These are phyloP conservation scores for Protophormia terraenovae DNA, from an alignment of 2,888 invertebrate genomes.

Conservation along the genomic window DNA sequence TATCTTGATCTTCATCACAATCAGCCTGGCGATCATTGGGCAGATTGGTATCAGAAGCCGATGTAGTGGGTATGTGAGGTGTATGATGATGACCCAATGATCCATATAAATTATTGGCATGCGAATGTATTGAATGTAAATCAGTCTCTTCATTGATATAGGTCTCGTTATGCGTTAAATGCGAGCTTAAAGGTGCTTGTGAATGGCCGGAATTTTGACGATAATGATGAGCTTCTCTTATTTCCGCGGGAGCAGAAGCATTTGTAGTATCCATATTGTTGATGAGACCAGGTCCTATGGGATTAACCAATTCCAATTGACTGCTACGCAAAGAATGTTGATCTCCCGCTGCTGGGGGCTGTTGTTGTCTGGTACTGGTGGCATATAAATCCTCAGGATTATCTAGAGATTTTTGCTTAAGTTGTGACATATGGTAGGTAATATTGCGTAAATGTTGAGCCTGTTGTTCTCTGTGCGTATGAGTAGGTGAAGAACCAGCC, in stretches of 20 bases:
- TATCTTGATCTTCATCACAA: slow-evolving; percentile 88
- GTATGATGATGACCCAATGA: slow-evolving; percentile 62
- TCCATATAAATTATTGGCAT: slow-evolving; percentile 69
- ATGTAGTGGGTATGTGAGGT: slow-evolving; percentile 49
- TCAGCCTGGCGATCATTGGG: slow-evolving; percentile 80
- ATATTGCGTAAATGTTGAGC: slow-evolving; percentile 82
- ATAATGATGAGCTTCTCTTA: slow-evolving; percentile 69
- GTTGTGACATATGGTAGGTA: slow-evolving; percentile 83
- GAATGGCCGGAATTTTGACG: slow-evolving; percentile 60
- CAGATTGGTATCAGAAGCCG: slow-evolving; percentile 60
- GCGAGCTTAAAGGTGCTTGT: slow-evolving; percentile 48
- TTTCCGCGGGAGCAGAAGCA: slow-evolving; percentile 74
- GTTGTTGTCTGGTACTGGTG: slow-evolving; percentile 63
- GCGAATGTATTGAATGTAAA: slow-evolving; percentile 79
- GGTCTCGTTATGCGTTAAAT: slow-evolving; percentile 13
- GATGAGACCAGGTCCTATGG: slow-evolving; percentile 85
- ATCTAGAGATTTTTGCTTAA: slow-evolving; percentile 82
- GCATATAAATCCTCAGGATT: slow-evolving; percentile 69
- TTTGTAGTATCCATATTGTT: slow-evolving; percentile 75
- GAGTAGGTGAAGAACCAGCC: slow-evolving; percentile 83
- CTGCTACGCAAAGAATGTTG: slow-evolving; percentile 80
- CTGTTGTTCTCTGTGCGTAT: slow-evolving; percentile 73
- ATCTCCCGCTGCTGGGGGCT: slow-evolving; percentile 73
- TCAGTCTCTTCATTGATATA: slow-evolving; percentile 78
- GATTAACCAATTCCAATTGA: slow-evolving; percentile 83